Evolutionary conservation across 2,888 invertebrate species (phyloP), one percentile per base, ranked within the genome.

Genomic region (Hipparchia semele): DNA sequence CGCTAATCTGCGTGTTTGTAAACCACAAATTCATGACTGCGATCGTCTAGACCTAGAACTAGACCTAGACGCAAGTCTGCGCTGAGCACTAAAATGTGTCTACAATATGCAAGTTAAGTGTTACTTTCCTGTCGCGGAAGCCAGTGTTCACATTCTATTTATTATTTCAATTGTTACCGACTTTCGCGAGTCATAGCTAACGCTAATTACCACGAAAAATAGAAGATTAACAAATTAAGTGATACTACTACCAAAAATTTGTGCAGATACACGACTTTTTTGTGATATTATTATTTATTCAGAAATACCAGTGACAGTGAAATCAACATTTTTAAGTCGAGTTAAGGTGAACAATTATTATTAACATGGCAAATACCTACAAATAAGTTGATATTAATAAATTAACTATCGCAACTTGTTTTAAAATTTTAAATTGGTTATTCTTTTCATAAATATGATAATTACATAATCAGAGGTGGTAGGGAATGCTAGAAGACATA

Each of bases 71-170:
- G 58, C 58, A 23, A 58, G 58, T 58, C 58, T 58, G 53, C 61
- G 33, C 51, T 72, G 58, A 13, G 51, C 58, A 54, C 13, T 68
- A 66, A 68, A 64, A 62, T 45, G 56, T 68, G 54, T 75, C 81
- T 76, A 81, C 84, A 82, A 79, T 84, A 80, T 82, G 81, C 81
- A 83, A 84, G 85, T 85, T 89, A 90, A 92, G 89, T 90, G 87
- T 85, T 83, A 83, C 85, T 89, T 90, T 92, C 92, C 92, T 91
- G 91, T 82, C 79, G 80, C 85, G 87, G 87, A 89, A 87, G 84
- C 84, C 81, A 81, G 80, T 82, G 83, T 81, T 85, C 83, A 81
- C 84, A 84, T 87, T 86, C 39, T 46, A 68, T 75, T 76, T 70
- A 71, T 72, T 89, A 88, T 91, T 88, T 90, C 84, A 87, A 87